These are phyloP conservation scores for Volucella zonaria DNA, from an alignment of 2,888 invertebrate species.

Conservation along the genomic window DNA sequence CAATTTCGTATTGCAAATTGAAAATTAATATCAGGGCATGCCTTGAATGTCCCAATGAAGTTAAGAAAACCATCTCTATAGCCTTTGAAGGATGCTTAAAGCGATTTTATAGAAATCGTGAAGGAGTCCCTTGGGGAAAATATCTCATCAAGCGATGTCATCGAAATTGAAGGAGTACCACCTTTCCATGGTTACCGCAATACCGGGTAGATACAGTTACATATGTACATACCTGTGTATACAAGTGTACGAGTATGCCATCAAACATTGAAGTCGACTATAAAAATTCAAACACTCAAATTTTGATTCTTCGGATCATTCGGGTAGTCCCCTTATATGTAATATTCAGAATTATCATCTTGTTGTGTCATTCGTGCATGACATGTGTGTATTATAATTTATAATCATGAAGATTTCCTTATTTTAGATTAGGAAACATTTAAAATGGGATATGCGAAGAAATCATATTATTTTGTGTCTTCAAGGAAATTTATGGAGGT, in stretches of 20 bases:
- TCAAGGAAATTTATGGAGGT: no score
- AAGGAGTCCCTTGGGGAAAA: slow-evolving; percentile 45
- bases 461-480: no score
- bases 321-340: slow-evolving; percentile 21
- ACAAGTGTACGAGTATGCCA: background rate
- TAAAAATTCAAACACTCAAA: slow-evolving; percentile 42
- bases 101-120: slow-evolving; percentile 58
- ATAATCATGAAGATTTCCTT: slow-evolving; percentile 2
- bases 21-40: slow-evolving; percentile 59
- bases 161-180: slow-evolving; percentile 14
- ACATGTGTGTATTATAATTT: slow-evolving; percentile 7
- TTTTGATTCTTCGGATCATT: slow-evolving; percentile 31
- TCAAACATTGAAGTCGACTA: slow-evolving; percentile 14
- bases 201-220: background rate
- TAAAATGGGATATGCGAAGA: slow-evolving; percentile 4
- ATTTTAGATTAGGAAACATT: slow-evolving; percentile 19
- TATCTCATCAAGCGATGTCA: slow-evolving; percentile 31
- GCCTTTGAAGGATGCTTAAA: slow-evolving; percentile 52
- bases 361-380: slow-evolving; percentile 33
- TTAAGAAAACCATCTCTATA: slow-evolving; percentile 30
- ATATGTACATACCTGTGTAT: no score
- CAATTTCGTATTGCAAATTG: slow-evolving; percentile 60
- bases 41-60: slow-evolving; percentile 35
- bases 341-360: slow-evolving; percentile 49
- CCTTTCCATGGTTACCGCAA: background rate